Evolutionary conservation across 2,888 invertebrate species (phyloP), one percentile per base, ranked within the genome.

Genomic region (Carabus problematicus): DNA sequence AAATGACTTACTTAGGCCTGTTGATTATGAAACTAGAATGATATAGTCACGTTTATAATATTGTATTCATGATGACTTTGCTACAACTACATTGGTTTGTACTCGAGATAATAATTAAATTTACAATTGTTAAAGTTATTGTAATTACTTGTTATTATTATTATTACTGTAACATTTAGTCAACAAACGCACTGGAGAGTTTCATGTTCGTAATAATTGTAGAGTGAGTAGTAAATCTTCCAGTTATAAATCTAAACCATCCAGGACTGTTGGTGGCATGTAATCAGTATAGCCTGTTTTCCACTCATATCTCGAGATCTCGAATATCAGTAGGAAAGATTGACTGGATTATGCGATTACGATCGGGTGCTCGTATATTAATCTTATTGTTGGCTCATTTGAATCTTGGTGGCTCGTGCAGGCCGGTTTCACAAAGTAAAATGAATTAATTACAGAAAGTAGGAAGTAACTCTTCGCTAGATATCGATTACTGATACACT

Each of bases 1-100:
- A 43, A 64, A 64, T 55, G 55, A 42, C 61, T 61, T 61, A 61
- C 45, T 61, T 61, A 45, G 45, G 18, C 2, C 58, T 16, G 3
- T 45, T 18, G 43, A 61, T 61, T 61, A 61, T 45, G 19, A 2
- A 29, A 29, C 29, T 29, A 45, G 61, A 45, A 61, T 61, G 61
- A 39, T 58, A 58, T 18, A 55, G 55, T 52, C 14, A 9, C n/a
- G 9, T 2, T n/a, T 29, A 29, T 29, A 29, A 29, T n/a, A n/a
- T 29, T 29, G 29, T 29, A 29, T 29, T 29, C 29, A 29, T 29
- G 3, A 29, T 29, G 29, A 29, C 29, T 29, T 3, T 29, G 29
- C 29, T 29, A 29, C 29, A 29, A 29, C 29, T 29, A 2, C 6
- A 29, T 6, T 6, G 2, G 6, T 29, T 45, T 45, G 12, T n/a